Conservation (phyloP, 2,113 vertebrate species). For the Nycticryphes semicollaris region DNA sequence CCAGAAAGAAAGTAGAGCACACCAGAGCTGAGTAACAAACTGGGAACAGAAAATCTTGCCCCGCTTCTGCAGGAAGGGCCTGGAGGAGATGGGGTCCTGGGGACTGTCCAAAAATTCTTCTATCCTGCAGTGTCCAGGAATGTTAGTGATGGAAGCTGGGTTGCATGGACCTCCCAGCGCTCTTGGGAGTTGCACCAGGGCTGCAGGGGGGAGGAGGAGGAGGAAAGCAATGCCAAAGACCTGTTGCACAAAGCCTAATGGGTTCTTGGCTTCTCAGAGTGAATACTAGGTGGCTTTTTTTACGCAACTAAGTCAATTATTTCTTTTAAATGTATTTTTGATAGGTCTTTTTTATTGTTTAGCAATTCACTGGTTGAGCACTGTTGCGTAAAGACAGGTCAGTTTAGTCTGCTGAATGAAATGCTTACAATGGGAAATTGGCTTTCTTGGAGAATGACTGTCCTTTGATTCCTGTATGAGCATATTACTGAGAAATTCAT, state of each 20-base stretch:
- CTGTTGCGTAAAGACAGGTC: not conserved
- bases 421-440: not conserved
- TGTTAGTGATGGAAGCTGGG: no score
- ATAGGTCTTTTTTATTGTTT: not conserved
- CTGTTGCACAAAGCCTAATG: not conserved
- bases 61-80: not conserved
- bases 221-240: not conserved
- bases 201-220: not conserved
- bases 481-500: not conserved
- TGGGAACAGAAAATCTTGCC: not conserved
- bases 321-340: not conserved
- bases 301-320: not conserved
- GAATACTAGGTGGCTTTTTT: not conserved
- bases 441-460: not conserved
- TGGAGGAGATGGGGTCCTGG: not conserved
- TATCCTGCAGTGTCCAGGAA: rapidly evolving
- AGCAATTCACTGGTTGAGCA: not conserved
- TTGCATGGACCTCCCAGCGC: rapidly evolving
- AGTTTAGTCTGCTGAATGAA: not conserved
- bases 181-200: not conserved
- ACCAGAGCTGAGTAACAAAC: not conserved
- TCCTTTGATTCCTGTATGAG: not conserved
- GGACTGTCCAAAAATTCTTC: not conserved
- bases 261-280: not conserved
- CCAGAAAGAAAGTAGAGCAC: not conserved